A percentile compares a stretch with the other conserved stretches of the same genome.
These are phyloP conservation scores for Acholoe squamosa DNA, from an alignment of 2,888 invertebrate species.

Conservation along the genomic window DNA sequence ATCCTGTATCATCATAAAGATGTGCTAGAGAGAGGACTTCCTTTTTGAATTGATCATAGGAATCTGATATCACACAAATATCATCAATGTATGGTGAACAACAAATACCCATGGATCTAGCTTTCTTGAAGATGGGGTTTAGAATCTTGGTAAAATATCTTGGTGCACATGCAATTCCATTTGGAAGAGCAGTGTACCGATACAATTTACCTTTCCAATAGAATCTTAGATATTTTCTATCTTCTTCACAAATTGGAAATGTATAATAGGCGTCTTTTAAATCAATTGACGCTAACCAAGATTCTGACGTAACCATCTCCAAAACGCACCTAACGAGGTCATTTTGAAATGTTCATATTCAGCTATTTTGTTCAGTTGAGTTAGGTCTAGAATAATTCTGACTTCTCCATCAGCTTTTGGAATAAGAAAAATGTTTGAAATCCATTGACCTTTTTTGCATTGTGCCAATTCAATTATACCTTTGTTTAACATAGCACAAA, in stretches of 20 bases:
- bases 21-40: neutral
- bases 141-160: conserved; percentile 29
- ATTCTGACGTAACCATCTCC: neutral
- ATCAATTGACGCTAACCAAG: neutral
- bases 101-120: neutral
- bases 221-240: conserved; percentile 15
- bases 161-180: conserved; percentile 22
- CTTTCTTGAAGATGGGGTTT: neutral
- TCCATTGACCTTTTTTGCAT: neutral
- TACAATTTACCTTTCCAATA: neutral
- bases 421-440: neutral
- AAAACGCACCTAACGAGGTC: neutral
- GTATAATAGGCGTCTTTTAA: conserved; percentile 22
- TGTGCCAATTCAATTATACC: neutral
- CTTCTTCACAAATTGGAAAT: neutral
- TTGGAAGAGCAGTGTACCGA: neutral
- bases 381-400: neutral
- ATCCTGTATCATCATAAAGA: neutral
- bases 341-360: conserved; percentile 46
- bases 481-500: neutral
- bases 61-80: neutral
- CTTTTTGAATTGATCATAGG: neutral
- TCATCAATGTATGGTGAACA: conserved; percentile 7
- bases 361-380: neutral
- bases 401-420: conserved; percentile 34